A percentile compares a stretch with the other conserved stretches of the same genome.
Evolutionary conservation across 2,797 vertebrate species (phyloP).

Genomic region (Paratrypauchen microcephalus): DNA sequence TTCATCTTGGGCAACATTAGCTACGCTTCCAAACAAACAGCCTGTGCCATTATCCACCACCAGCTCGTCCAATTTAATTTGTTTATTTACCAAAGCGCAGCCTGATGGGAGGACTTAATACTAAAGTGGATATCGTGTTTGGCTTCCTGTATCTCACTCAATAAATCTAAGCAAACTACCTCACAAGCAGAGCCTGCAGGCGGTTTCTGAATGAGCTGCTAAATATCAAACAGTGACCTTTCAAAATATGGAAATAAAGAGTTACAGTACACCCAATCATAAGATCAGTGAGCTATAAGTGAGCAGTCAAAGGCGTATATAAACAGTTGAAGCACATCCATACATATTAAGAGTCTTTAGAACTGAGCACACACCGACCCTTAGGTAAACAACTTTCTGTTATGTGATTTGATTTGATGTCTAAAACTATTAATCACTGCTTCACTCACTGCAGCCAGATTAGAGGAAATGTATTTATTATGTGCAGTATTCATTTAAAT

Average conservation of each 20-base stretch:
- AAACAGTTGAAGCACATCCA: neutral
- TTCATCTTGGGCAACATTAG: constrained; percentile 1
- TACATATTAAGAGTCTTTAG: neutral
- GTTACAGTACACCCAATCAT: neutral
- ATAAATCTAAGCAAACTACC: constrained; percentile 11
- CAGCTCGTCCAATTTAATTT: neutral
- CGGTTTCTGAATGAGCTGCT: constrained; percentile 12
- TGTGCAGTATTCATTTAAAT: too few species aligned
- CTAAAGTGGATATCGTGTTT: constrained; percentile 35
- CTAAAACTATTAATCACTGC: too few species aligned
- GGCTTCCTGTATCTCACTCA: constrained; percentile 16
- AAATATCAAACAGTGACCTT: constrained; percentile 27
- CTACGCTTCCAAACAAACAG: neutral
- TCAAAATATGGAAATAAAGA: neutral
- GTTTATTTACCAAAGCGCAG: constrained; percentile 21
- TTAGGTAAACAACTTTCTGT: neutral
- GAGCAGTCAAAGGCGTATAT: neutral
- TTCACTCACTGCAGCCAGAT: too few species aligned
- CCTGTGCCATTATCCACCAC: constrained; percentile 12
- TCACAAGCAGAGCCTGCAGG: neutral
- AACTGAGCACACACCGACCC: neutral
- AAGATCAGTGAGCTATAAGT: neutral
- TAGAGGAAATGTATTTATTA: too few species aligned
- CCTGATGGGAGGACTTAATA: constrained; percentile 28
- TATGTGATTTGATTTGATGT: too few species aligned